A percentile compares a stretch with the other conserved stretches of the same genome.
phyloP scores from a whole-genome alignment of 2,888 invertebrate genomes.

The Plagodis dolabraria region DNA sequence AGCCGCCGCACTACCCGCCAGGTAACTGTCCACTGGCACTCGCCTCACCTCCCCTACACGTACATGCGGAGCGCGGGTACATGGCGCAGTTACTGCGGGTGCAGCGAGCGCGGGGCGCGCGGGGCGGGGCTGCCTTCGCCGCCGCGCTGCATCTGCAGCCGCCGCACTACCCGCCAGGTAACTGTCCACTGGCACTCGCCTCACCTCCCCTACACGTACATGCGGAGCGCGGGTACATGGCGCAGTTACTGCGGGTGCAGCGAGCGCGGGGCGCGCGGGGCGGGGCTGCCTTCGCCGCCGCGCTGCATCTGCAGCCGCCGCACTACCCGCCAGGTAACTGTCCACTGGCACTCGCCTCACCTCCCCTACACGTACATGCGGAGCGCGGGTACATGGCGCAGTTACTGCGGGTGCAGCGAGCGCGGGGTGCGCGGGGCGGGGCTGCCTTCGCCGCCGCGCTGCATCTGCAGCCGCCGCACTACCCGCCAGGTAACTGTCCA shows the following conservation, averaged over 20 bases:
- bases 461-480: conserved; percentile 86
- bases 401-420: conserved; percentile 94
- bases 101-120: conserved; percentile 92
- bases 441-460: conserved; percentile 92
- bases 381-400: conserved; percentile 97
- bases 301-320: conserved; percentile 88
- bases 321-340: conserved; percentile 63
- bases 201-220: too few species aligned
- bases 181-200: too few species aligned
- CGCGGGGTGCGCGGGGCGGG: conserved; percentile 94
- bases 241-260: conserved; percentile 95
- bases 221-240: conserved; percentile 96
- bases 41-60: too few species aligned
- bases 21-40: conserved; percentile 46
- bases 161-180: conserved; percentile 73
- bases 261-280: conserved; percentile 92
- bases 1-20: conserved; percentile 81
- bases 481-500: conserved; percentile 59
- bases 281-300: conserved; percentile 93
- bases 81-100: conserved; percentile 96
- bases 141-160: conserved; percentile 89
- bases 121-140: conserved; percentile 94
- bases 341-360: not conserved
- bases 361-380: conserved; percentile 56
- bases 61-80: conserved; percentile 95